A percentile compares a stretch with the other conserved stretches of the same genome.
Evolutionary conservation across 2,888 invertebrate species (phyloP).

Genomic region (Flabesymbios commensalis): DNA sequence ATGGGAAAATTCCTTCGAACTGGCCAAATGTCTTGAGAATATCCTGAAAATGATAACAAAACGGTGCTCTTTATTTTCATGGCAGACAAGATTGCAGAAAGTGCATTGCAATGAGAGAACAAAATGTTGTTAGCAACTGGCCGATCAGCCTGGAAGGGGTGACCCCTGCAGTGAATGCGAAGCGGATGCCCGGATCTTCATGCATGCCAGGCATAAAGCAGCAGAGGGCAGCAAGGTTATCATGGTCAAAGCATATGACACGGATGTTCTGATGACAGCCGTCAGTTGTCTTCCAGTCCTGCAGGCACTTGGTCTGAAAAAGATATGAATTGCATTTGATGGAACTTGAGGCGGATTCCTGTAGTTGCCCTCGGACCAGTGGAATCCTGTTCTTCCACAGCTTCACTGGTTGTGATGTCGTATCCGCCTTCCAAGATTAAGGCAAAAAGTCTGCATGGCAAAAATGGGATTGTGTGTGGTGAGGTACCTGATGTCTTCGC

Average conservation of each 20-base stretch:
- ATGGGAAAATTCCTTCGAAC: neutral
- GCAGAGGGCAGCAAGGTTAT: constrained; percentile 14
- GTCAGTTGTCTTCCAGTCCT: constrained; percentile 9
- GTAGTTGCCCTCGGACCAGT: constrained; percentile 25
- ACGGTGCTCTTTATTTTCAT: constrained; percentile 27
- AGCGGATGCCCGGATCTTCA: constrained; percentile 25
- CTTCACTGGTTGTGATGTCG: constrained; percentile 38
- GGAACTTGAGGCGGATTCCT: constrained; percentile 28
- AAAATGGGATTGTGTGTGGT: constrained; percentile 29
- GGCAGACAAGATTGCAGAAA: constrained; percentile 23
- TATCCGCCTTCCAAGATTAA: constrained; percentile 33
- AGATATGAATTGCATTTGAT: constrained; percentile 35
- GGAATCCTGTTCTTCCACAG: constrained; percentile 34
- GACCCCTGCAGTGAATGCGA: constrained; percentile 31
- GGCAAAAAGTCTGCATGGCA: constrained; percentile 37
- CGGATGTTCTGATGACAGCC: constrained; percentile 17
- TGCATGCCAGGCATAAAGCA: constrained; percentile 21
- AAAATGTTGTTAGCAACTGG: constrained; percentile 17
- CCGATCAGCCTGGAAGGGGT: constrained; percentile 1
- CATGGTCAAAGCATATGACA: constrained; percentile 17
- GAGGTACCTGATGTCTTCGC: constrained; percentile 25
- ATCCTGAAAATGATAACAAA: neutral
- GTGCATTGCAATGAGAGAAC: constrained; percentile 25
- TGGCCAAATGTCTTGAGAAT: neutral
- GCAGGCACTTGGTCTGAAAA: constrained; percentile 17